Evolutionary conservation across 1,140 invertebrate species (phyloP).

Genomic region (Anadara kagoshimensis): DNA sequence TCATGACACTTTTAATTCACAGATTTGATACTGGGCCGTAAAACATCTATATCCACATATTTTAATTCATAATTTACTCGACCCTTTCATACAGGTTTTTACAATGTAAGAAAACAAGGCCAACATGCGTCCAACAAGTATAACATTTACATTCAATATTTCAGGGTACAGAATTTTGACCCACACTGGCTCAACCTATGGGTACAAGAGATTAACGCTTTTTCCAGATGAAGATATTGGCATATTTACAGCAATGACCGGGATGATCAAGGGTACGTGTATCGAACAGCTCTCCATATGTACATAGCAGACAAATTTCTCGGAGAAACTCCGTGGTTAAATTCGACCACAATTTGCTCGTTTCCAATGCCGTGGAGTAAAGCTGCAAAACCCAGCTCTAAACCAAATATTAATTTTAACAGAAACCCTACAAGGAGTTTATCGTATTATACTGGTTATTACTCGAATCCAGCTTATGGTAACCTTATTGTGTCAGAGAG

Average conservation of each 20-base stretch:
- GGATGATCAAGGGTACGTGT: conserved; percentile 39
- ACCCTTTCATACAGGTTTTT: too few species aligned
- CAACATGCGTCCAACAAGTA: too few species aligned
- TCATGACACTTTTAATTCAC: too few species aligned
- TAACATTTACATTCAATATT: background rate
- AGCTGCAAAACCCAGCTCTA: background rate
- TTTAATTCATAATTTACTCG: too few species aligned
- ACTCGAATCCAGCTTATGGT: conserved; percentile 12
- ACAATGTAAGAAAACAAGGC: too few species aligned
- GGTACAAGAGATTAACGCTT: conserved; percentile 48
- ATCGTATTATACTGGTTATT: conserved; percentile 6
- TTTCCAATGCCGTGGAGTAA: conserved; percentile 45
- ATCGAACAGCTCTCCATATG: conserved; percentile 40
- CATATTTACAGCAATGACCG: conserved; percentile 51
- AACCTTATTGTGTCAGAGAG: background rate
- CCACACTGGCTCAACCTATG: conserved; percentile 45
- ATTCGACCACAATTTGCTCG: conserved; percentile 41
- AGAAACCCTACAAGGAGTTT: background rate
- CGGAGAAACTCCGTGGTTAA: conserved; percentile 46
- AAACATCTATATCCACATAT: too few species aligned
- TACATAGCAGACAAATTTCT: conserved; percentile 46
- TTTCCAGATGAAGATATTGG: conserved; percentile 44
- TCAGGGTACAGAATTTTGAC: conserved; percentile 42
- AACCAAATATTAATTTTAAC: conserved; percentile 1
- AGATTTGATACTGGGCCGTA: too few species aligned